Base-by-base conservation (phyloP, 2,797 vertebrate genomes). In the Falco biarmicus region DNA sequence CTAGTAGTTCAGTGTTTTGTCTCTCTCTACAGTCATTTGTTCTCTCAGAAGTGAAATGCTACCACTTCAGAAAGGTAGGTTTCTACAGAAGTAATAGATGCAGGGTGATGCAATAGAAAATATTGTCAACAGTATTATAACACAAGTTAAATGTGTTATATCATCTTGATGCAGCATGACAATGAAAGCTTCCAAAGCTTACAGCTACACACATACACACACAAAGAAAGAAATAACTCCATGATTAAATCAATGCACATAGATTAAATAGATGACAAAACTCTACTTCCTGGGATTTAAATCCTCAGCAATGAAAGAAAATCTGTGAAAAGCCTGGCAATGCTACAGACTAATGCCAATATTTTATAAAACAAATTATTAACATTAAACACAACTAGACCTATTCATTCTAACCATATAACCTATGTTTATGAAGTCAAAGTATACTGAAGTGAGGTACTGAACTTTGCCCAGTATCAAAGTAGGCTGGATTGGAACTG, bases 131-230 rank as follows among this genome's bases (percentile, higher is more conserved):
- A 6, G 21, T 41, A 75, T 59, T 37, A 8, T 24, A 63, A 64
- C 14, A 69, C 5, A 60, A 60, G 3, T 13, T 69, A 70, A 45
- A 75, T 37, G 37, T 37, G 37, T 37, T 37, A 37, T 37, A 37
- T 37, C 4, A 64, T 64, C 66, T 29, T 51, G 34, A 59, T 28
- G 31, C 11, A 26, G 4, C 3, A 51, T 11, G 11, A 29, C 12
- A 61, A 65, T 45, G 24, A 81, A 89, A 77, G 6, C 24, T 81
- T 54, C 22, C 3, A 9, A 57, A 84, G 2, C 7, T 81, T 24
- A 51, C 13, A 63, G 13, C 48, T 12, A 51, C 2, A 57, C 3
- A 18, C 2, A 28, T 37, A 37, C 4, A 22, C 7, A 45, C 1
- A 48, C 1, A 50, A 20, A 76, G 17, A 74, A 80, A 81, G 15